phyloP scores from a whole-genome alignment of 2,888 invertebrate genomes.

The Caenorhabditis sp. region DNA sequence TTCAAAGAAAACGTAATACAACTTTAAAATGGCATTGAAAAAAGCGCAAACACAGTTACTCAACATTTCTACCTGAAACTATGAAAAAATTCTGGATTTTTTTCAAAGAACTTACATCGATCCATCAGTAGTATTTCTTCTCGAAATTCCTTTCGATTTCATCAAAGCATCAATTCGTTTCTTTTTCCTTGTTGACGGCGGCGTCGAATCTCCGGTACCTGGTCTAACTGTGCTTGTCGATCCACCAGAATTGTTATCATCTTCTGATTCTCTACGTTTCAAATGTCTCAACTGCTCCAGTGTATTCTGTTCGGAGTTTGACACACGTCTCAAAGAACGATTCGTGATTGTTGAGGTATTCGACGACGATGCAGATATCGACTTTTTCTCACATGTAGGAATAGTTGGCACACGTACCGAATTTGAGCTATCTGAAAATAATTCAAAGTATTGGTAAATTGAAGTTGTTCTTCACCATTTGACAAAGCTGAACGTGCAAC shows the following conservation, averaged over 20 bases:
- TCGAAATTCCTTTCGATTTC: background rate
- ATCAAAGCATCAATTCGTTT: background rate
- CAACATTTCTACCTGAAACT: too few relatives aligned
- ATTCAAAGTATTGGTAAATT: too few relatives aligned
- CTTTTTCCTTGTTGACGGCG: slow-evolving; percentile 18
- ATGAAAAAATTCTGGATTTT: too few relatives aligned
- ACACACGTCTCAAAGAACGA: slow-evolving; percentile 20
- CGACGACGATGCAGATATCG: background rate
- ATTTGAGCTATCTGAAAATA: background rate
- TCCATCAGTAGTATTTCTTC: slow-evolving; percentile 21
- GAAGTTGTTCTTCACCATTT: background rate
- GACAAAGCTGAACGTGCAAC: background rate
- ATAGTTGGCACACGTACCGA: background rate
- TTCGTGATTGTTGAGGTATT: slow-evolving; percentile 13
- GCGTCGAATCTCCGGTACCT: slow-evolving; percentile 6
- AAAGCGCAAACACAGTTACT: too few relatives aligned
- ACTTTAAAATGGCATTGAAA: too few relatives aligned
- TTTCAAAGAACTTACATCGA: background rate
- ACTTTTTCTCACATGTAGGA: background rate
- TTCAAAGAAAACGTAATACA: too few relatives aligned
- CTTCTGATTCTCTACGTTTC: background rate
- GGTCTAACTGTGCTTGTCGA: background rate
- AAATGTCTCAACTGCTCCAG: slow-evolving; percentile 4
- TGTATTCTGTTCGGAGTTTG: slow-evolving; percentile 27
- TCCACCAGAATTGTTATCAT: background rate